Evolutionary conservation across 2,797 vertebrate species (phyloP).

Genomic region (Tokudaia muenninki): DNA sequence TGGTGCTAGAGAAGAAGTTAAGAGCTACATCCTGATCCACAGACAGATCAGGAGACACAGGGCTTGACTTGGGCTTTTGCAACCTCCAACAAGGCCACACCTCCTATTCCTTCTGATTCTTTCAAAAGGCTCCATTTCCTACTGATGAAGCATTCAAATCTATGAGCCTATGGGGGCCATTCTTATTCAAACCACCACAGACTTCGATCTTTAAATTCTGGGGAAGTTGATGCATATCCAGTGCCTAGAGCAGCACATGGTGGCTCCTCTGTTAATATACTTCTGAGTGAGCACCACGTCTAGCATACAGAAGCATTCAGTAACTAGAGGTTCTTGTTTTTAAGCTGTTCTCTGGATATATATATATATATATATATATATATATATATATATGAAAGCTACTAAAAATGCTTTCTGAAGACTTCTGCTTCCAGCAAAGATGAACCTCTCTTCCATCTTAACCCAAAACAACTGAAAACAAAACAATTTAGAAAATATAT

Average conservation of each 20-base stretch:
- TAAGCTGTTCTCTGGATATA: slow-evolving; percentile 18
- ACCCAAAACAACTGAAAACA: neutral
- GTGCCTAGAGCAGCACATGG: neutral
- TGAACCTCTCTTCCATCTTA: neutral
- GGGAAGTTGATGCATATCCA: neutral
- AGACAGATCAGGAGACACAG: neutral
- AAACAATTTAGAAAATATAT: neutral
- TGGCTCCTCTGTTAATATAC: neutral
- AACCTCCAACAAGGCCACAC: neutral
- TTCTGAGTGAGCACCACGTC: neutral
- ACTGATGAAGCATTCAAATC: neutral
- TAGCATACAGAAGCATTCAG: neutral
- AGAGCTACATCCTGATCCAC: neutral
- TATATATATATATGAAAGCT: neutral
- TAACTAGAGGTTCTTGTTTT: neutral
- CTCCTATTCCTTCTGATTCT: neutral
- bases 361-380: neutral
- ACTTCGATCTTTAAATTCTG: neutral
- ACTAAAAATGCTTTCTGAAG: slow-evolving; percentile 41
- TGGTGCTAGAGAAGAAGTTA: neutral
- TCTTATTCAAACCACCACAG: neutral
- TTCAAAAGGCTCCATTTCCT: neutral
- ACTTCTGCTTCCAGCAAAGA: slow-evolving; percentile 48
- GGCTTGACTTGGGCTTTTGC: neutral
- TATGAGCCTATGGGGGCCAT: neutral